A percentile compares a stretch with the other conserved stretches of the same genome.
Evolutionary conservation across 2,797 vertebrate genomes (phyloP).

Genomic region (Tenualosa thibaudeaui): DNA sequence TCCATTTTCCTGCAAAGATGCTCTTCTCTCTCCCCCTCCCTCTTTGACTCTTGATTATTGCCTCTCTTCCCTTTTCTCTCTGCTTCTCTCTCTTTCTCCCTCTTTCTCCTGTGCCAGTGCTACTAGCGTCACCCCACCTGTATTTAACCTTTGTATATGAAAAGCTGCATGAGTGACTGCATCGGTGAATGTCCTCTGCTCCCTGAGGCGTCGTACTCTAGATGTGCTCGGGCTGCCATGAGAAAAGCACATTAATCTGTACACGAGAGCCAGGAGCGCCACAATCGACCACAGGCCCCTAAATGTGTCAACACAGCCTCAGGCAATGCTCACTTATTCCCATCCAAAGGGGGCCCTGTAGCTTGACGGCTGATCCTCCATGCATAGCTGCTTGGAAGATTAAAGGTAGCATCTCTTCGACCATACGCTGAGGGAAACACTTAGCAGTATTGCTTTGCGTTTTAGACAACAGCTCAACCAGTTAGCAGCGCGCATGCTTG

Average conservation of each 20-base stretch:
- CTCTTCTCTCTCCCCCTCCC: no score
- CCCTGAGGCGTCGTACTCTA: slow-evolving; percentile 29
- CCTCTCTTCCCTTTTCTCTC: neutral
- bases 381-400: neutral
- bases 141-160: neutral
- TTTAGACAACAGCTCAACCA: neutral
- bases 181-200: neutral
- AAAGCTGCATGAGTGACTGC: neutral
- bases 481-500: neutral
- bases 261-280: slow-evolving; percentile 15
- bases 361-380: neutral
- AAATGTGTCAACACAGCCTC: slow-evolving; percentile 26
- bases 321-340: slow-evolving; percentile 9
- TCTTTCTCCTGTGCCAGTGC: neutral
- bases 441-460: neutral
- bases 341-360: neutral
- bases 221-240: slow-evolving; percentile 24
- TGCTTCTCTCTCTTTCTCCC: neutral
- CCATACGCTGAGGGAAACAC: neutral
- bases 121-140: neutral
- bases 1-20: neutral
- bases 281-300: slow-evolving; percentile 22
- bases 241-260: slow-evolving; percentile 42
- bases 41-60: neutral
- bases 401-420: neutral